Base-by-base conservation (phyloP, 92 coral and sea anemone species). In the Porites rus region DNA sequence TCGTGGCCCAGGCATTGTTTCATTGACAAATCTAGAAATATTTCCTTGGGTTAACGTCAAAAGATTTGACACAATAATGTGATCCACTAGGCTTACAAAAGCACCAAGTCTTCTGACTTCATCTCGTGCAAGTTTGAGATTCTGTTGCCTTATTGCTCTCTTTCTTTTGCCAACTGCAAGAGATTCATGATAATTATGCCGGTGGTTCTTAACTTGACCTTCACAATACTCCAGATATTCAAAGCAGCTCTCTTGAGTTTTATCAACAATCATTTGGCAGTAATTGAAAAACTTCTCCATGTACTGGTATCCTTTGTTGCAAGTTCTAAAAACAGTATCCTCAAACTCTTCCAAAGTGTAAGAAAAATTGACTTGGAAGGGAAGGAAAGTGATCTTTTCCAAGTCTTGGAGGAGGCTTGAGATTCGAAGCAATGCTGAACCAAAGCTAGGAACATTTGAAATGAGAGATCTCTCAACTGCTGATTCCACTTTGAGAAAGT, bases 181-280 rank as follows among this genome's bases (percentile, higher is more conserved):
- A 3, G 98, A 97, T 72, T 94, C 98, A 60, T 78, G 96, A 77
- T 91, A 94, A 78, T 97, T 93, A 24, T 87, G 96, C 10, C 83
- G 87, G 65, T 97, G 98, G 19, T 90, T 91, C 51, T 85, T 88
- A 71, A 97, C 92, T 75, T 95, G 99, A 28, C 92, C 93, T 74
- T 97, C 95, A 46, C 99, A 97, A 80, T 97, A 95, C 70, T 94
- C 91, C 71, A 97, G 88, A 78, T 97, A 97, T 58, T 97, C 99
- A 92, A 95, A 92, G 84, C 98, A 97, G 89, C 93, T 97, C 12
- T 96, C 97, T 76, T 92, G 94, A 4, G 99, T 94, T 88, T 93
- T 97, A 79, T 93, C 94, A 51, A 97, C 92, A 60, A 97, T 93
- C 84, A 96, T 86, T 79, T 93, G 93, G 68, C 98, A 97, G 85